These are phyloP conservation scores for Dicyrtomina minuta DNA, from an alignment of 2,888 invertebrate species.

Conservation along the genomic window DNA sequence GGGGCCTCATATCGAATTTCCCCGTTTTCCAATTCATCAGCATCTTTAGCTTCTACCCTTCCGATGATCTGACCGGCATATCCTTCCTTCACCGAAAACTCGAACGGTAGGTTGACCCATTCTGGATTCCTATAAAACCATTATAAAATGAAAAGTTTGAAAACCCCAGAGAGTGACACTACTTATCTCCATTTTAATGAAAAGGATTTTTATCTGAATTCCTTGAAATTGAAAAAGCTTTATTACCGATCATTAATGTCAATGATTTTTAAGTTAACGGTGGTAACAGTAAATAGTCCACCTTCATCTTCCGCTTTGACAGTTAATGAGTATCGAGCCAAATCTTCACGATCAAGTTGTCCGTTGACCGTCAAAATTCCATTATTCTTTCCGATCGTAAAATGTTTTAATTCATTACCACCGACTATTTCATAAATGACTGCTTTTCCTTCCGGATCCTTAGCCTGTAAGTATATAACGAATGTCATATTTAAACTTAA, in stretches of 20 bases:
- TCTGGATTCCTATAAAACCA: conserved; percentile 66
- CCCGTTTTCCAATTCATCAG: conserved; percentile 82
- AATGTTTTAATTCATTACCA: conserved; percentile 85
- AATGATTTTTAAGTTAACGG: conserved; percentile 83
- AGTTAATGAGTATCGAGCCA: conserved; percentile 81
- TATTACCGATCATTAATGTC: conserved; percentile 81
- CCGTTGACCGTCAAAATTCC: conserved; percentile 86
- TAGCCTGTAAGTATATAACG: conserved; percentile 31
- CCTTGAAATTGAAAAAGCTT: conserved; percentile 6
- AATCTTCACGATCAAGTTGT: conserved; percentile 80
- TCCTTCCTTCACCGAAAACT: conserved; percentile 62
- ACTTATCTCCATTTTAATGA: background rate
- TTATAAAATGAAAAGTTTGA: conserved; percentile 15
- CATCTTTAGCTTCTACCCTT: conserved; percentile 79
- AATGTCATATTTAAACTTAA: background rate
- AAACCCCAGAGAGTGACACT: background rate
- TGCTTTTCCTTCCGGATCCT: conserved; percentile 60
- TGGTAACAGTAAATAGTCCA: conserved; percentile 75
- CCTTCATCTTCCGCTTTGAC: conserved; percentile 85
- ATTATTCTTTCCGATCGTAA: conserved; percentile 78
- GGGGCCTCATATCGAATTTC: conserved; percentile 78
- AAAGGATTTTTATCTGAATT: background rate
- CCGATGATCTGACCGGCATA: conserved; percentile 64
- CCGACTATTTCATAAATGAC: conserved; percentile 83
- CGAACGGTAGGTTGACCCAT: conserved; percentile 77